Evolutionary conservation across 2,888 invertebrate species (phyloP).

Genomic region (Aromia moschata): DNA sequence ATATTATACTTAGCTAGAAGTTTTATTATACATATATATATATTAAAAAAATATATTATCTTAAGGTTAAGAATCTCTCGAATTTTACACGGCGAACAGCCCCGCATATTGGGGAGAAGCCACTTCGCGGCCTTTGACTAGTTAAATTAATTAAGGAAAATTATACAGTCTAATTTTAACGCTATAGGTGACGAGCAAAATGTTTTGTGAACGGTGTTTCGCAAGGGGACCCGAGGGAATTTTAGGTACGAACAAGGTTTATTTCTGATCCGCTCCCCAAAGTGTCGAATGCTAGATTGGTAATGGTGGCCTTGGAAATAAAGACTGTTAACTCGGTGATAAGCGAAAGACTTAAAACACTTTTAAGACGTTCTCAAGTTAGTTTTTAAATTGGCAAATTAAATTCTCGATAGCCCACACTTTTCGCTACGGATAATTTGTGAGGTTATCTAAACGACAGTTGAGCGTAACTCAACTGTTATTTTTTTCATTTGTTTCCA

Average conservation of each 20-base stretch:
- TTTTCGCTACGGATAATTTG: too few species aligned
- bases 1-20: slow-evolving; percentile 45
- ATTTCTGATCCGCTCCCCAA: not conserved
- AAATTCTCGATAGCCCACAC: too few species aligned
- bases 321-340: slow-evolving; percentile 7
- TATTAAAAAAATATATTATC: slow-evolving; percentile 38
- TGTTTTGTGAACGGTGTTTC: slow-evolving; percentile 12
- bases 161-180: slow-evolving; percentile 30
- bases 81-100: slow-evolving; percentile 46
- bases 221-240: slow-evolving; percentile 19
- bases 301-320: not conserved
- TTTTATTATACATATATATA: slow-evolving; percentile 40
- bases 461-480: too few species aligned
- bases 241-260: not conserved
- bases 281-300: not conserved
- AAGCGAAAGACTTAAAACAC: slow-evolving; percentile 3
- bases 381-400: too few species aligned
- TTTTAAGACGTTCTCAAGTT: not conserved
- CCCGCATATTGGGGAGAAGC: slow-evolving; percentile 26
- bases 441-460: too few species aligned
- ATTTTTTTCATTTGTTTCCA: too few species aligned
- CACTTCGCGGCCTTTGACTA: slow-evolving; percentile 56
- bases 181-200: slow-evolving; percentile 26
- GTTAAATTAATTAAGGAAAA: slow-evolving; percentile 46
- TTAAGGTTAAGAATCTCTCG: slow-evolving; percentile 49